Evolutionary conservation across 2,888 invertebrate species (phyloP).

Genomic region (Bedellia somnulentella): DNA sequence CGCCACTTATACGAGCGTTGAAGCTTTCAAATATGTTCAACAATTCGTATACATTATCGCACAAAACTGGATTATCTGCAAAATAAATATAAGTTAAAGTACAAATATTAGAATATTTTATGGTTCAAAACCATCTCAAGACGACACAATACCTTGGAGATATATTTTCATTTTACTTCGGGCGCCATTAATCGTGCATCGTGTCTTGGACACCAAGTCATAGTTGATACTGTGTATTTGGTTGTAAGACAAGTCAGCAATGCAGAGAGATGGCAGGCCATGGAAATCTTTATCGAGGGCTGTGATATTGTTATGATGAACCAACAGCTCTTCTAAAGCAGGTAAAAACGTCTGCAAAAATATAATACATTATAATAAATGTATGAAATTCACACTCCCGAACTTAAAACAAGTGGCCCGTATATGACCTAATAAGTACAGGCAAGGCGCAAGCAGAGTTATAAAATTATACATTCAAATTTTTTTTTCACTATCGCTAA

Average conservation of each 20-base stretch:
- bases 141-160: slow-evolving; percentile 83
- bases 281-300: slow-evolving; percentile 79
- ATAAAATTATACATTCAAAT: background rate
- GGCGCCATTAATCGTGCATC: slow-evolving; percentile 80
- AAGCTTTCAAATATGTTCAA: slow-evolving; percentile 69
- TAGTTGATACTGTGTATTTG: slow-evolving; percentile 71
- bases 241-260: slow-evolving; percentile 79
- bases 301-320: slow-evolving; percentile 76
- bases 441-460: too few species aligned
- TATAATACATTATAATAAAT: background rate
- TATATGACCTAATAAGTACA: too few species aligned
- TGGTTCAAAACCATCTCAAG: slow-evolving; percentile 18
- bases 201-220: slow-evolving; percentile 77
- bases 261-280: slow-evolving; percentile 78
- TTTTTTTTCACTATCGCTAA: too few species aligned
- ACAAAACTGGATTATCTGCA: slow-evolving; percentile 80
- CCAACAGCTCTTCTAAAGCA: slow-evolving; percentile 73
- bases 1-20: slow-evolving; percentile 73
- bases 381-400: too few species aligned
- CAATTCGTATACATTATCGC: slow-evolving; percentile 73
- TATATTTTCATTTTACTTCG: slow-evolving; percentile 75
- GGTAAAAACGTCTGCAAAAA: slow-evolving; percentile 74
- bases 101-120: slow-evolving; percentile 1
- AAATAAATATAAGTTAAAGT: slow-evolving; percentile 15
- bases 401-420: too few species aligned